phyloP scores from a whole-genome alignment of 2,888 invertebrate genomes.

The Eupeodes luniger region DNA sequence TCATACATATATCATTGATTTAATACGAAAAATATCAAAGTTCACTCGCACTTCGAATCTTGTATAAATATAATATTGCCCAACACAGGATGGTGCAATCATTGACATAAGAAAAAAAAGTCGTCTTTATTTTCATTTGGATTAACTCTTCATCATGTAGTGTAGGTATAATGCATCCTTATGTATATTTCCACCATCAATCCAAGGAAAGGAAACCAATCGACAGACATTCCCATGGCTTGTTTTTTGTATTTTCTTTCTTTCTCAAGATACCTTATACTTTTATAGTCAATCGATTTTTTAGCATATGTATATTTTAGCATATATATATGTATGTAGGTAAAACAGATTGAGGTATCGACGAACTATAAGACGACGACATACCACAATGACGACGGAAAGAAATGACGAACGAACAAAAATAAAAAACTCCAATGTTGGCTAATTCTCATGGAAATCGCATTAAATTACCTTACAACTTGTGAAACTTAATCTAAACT shows the following conservation, averaged over 20 bases:
- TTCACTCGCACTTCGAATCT: no score
- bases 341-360: slow-evolving; percentile 10
- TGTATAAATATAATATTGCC: no score
- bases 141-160: slow-evolving; percentile 9
- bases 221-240: slow-evolving; percentile 49
- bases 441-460: slow-evolving; percentile 50
- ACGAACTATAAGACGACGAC: neutral
- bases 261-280: neutral
- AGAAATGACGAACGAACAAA: neutral
- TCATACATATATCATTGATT: no score
- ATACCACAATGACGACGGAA: neutral
- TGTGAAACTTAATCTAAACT: slow-evolving; percentile 43
- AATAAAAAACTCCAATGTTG: neutral
- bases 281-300: slow-evolving; percentile 31
- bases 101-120: slow-evolving; percentile 1
- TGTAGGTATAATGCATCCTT: slow-evolving; percentile 17
- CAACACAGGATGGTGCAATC: neutral
- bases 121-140: slow-evolving; percentile 8
- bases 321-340: no score
- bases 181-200: slow-evolving; percentile 24
- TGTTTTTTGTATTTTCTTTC: slow-evolving; percentile 22
- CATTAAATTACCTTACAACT: slow-evolving; percentile 59
- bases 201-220: slow-evolving; percentile 46
- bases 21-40: no score
- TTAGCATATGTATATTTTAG: neutral